Evolutionary conservation across 2,888 invertebrate species (phyloP), one percentile per base, ranked within the genome.

Genomic region (Epinotia bilunana): DNA sequence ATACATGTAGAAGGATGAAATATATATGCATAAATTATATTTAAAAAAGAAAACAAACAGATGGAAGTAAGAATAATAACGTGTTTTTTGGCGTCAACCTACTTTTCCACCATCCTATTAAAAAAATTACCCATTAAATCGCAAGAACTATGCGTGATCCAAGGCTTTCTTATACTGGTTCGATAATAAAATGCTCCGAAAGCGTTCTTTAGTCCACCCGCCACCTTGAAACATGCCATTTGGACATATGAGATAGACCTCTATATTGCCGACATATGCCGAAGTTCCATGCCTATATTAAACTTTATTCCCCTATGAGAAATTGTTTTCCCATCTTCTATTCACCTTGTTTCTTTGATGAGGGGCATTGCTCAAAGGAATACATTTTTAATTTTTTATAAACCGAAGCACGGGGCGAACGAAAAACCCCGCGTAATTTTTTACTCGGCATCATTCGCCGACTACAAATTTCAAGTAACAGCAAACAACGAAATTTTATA

Each of bases 401-500:
- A 63, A 53, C 43, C 60, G 39, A 9, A 9, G 9, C 46, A 46
- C 3, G 60, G 18, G 57, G 69, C 28, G n/a, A 65, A 55, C 33
- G 23, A 60, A 70, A 62, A 58, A 46, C 53, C 39, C 16, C n/a
- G 65, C 65, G 49, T 60, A 64, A 75, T 72, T 72, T 72, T 72
- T 28, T 62, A 67, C 46, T 55, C 28, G 53, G 18, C 71, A 68
- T 43, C 49, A 70, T 74, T 70, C 53, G 53, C n/a, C 33, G 23
- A 23, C 39, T 65, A 18, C 65, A 74, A 57, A 16, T 67, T 71
- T 65, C 33, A 61, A 67, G 43, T 72, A 72, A 75, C 65, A 71
- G 74, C 55, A 75, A 72, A 72, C 75, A 75, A 72, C 72, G 57
- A 67, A 72, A 68, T 79, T 77, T 77, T 74, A 71, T 79, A 73